These are phyloP conservation scores for Phoenicopterus ruber DNA, from an alignment of 2,113 vertebrate species.

Conservation along the genomic window DNA sequence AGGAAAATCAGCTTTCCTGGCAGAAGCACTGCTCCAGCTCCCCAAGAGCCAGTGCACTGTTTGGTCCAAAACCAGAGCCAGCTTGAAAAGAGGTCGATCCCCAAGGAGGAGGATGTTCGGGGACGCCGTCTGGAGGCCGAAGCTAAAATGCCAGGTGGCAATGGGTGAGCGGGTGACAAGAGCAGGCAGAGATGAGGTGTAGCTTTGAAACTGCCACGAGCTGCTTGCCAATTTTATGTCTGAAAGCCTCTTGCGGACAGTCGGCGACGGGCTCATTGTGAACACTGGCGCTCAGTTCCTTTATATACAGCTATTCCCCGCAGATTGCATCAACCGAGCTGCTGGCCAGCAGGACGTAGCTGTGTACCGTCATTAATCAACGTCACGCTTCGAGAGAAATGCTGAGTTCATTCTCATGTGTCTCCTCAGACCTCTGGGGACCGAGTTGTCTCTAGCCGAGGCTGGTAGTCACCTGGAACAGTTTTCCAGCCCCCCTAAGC, in stretches of 20 bases:
- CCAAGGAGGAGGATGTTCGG: background rate
- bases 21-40: background rate
- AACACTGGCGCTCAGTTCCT: background rate
- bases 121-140: background rate
- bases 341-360: slow-evolving; percentile 71
- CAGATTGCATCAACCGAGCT: slow-evolving; percentile 29
- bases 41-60: background rate
- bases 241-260: background rate
- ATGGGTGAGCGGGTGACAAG: background rate
- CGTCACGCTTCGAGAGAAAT: slow-evolving; percentile 68
- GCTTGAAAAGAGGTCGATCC: background rate
- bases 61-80: background rate
- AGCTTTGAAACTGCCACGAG: background rate
- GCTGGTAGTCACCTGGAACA: slow-evolving; percentile 81
- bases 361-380: slow-evolving; percentile 79
- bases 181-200: background rate
- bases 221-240: background rate
- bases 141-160: background rate
- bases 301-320: background rate
- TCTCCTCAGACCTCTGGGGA: slow-evolving; percentile 73
- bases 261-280: background rate
- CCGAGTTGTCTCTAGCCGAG: slow-evolving; percentile 70
- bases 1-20: background rate
- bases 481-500: slow-evolving; percentile 74
- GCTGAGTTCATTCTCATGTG: slow-evolving; percentile 67